A percentile compares a stretch with the other conserved stretches of the same genome.
Evolutionary conservation across 2,113 vertebrate genomes (phyloP).

Genomic region (Pitta sordida): DNA sequence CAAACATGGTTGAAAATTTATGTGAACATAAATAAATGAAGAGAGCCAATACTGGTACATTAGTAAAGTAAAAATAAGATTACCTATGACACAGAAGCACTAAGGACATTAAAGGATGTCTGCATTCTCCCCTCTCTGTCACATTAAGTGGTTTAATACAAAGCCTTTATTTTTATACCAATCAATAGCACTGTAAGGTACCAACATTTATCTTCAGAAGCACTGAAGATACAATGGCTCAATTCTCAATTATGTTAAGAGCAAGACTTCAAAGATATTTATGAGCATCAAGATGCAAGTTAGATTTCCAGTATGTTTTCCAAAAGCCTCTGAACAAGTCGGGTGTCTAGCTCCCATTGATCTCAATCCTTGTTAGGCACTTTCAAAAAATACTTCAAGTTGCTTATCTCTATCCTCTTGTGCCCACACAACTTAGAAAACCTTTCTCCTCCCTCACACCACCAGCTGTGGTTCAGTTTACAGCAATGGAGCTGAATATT

Average conservation of each 20-base stretch:
- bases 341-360: neutral
- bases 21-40: slow-evolving; percentile 44
- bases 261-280: slow-evolving; percentile 35
- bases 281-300: slow-evolving; percentile 7
- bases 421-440: neutral
- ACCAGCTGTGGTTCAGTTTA: neutral
- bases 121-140: slow-evolving; percentile 16
- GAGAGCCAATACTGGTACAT: slow-evolving; percentile 1
- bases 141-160: slow-evolving; percentile 60
- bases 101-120: slow-evolving; percentile 17
- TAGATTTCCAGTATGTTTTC: slow-evolving; percentile 31
- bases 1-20: slow-evolving; percentile 7
- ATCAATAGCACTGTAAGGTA: slow-evolving; percentile 54
- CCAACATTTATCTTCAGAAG: slow-evolving; percentile 40
- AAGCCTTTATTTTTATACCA: slow-evolving; percentile 61
- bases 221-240: slow-evolving; percentile 6
- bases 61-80: slow-evolving; percentile 39
- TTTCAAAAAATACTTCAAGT: neutral
- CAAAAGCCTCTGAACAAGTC: slow-evolving; percentile 22
- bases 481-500: neutral
- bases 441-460: neutral
- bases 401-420: neutral
- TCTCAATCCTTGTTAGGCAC: neutral
- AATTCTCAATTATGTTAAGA: slow-evolving; percentile 34
- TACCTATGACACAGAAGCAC: slow-evolving; percentile 13